Evolutionary conservation across 1,140 invertebrate genomes (phyloP), one percentile per base, ranked within the genome.

Genomic region (Euwallacea fornicatus): DNA sequence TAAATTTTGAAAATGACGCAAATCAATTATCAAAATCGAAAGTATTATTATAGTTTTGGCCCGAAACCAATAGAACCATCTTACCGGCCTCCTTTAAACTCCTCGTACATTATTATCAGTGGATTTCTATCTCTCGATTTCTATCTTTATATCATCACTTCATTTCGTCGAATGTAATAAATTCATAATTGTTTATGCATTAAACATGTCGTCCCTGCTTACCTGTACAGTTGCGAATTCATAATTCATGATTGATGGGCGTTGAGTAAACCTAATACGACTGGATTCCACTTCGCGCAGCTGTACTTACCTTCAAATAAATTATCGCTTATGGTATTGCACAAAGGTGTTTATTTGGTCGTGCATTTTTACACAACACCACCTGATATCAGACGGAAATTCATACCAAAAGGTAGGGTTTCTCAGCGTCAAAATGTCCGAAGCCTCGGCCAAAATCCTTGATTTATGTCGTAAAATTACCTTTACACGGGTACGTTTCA

Each of bases 401-500:
- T 68, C 66, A 68, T 60, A 68, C 55, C 55, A 9, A 21, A 56
- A 66, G 64, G 65, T 56, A 66, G 21, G 42, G 56, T 60, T 60
- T 60, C 64, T 68, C 66, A 60, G 50, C 42, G 56, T 68, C 66
- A 46, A 47, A 60, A 68, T 43, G 43, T 58, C 55, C 13, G 9
- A 13, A 44, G 53, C 13, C 64, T 63, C 63, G 56, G 33, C 62
- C 43, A 60, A 71, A 71, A 66, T 47, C 69, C 60, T 11, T 66
- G 69, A 71, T 71, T 71, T 71, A 71, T 66, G 8, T 41, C 13
- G 16, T 47, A 53, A 71, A 71, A 71, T 71, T 71, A 71, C 63
- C 61, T 66, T 66, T 71, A 71, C 69, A 71, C 53, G 69, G 69
- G 61, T 71, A 71, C 69, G 60, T 71, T 71, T 71, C 69, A 71